Percentiles rank a stretch among this genome's conserved stretches.
Evolutionary conservation across 2,113 vertebrate genomes (phyloP).

Genomic region (Bucco capensis): DNA sequence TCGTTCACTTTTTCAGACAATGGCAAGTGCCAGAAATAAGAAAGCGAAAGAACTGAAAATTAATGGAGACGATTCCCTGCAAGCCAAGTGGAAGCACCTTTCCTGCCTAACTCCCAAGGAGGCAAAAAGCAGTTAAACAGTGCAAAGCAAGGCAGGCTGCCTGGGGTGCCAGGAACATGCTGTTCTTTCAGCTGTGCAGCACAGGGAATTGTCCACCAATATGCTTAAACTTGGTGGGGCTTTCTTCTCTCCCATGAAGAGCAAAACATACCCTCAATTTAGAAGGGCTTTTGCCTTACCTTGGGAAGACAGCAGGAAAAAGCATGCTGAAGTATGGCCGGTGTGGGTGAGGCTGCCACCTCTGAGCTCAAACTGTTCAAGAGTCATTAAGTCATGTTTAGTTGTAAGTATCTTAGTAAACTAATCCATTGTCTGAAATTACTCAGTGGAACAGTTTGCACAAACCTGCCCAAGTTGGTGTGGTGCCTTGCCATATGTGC

Average conservation of each 20-base stretch:
- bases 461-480: not conserved
- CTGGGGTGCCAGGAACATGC: conserved; percentile 19
- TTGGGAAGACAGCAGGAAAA: not conserved
- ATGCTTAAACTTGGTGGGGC: not conserved
- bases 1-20: not conserved
- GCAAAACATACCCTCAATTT: not conserved
- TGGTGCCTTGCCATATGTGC: rapidly evolving
- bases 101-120: not conserved
- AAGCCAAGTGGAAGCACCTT: not conserved
- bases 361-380: not conserved
- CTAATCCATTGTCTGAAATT: not conserved
- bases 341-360: not conserved
- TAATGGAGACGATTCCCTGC: not conserved
- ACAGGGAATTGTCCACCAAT: not conserved
- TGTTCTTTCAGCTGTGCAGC: not conserved
- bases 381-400: not conserved
- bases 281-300: not conserved
- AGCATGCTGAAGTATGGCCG: not conserved
- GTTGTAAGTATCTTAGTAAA: not conserved
- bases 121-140: not conserved
- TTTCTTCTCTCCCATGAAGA: not conserved
- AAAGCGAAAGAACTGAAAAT: not conserved
- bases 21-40: not conserved
- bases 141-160: conserved; percentile 18
- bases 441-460: not conserved